Evolutionary conservation across 2,797 vertebrate genomes (phyloP), one percentile per base, ranked within the genome.

Genomic region (Gallinago stenura): DNA sequence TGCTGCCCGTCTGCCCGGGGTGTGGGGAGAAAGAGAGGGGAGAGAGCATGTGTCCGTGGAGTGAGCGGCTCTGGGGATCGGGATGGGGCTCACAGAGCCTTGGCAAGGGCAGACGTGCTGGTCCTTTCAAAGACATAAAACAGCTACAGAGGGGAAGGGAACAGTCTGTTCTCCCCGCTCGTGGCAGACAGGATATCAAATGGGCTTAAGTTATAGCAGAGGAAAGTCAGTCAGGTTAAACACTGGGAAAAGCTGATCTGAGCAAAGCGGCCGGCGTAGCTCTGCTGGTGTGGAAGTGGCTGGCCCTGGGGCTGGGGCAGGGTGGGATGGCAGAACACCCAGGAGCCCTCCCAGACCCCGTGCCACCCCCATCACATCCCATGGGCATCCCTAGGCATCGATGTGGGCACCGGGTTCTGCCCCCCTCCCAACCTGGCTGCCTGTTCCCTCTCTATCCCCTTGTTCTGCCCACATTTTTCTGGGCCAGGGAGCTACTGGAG

Each of bases 131-230:
- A 93, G 93, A 92, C 10, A 26, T 92, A 79, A 95, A 96, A 81
- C 90, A 94, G 66, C 51, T 90, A 58, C 46, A 15, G 81, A 90
- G 54, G 51, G 62, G 86, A 97, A 96, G 43, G 66, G 96, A 97
- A 96, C 95, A 95, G 77, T 45, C 73, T 96, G 94, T 96, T 96
- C 95, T 96, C 57, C 71, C 43, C 0, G 15, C 62, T 87, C 2
- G 19, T 90, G 92, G 88, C 76, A 82, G 95, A 51, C 77, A 90
- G 90, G 76, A 93, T 91, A 93, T 89, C 90, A 90, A 93, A 94
- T 73, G 86, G 92, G 92, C 77, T 95, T 37, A 28, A 50, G 30
- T 83, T 66, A 43, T n/a, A 89, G 92, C 2, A 0, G 46, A 73
- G 80, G 57, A 81, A 93, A 79, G n/a, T 90, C 87, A 88, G 85